These are phyloP conservation scores for Drosophila percnosoma DNA, from an alignment of 2,888 invertebrate genomes.

Conservation along the genomic window DNA sequence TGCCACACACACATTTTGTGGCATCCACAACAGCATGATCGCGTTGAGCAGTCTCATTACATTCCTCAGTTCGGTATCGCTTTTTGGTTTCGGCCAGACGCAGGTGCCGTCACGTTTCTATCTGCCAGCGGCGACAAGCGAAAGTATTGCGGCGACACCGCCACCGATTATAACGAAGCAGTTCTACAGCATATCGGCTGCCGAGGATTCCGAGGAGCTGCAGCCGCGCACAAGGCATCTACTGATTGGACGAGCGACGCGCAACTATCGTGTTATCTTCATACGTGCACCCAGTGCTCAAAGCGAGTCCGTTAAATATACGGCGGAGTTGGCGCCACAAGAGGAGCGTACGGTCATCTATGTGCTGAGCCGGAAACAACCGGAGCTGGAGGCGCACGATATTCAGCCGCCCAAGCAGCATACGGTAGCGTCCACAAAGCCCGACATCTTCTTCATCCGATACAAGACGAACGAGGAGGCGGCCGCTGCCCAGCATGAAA, in stretches of 20 bases:
- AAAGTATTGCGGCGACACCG: slow-evolving; percentile 21
- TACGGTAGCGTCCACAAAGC: slow-evolving; percentile 72
- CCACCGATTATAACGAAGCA: slow-evolving; percentile 82
- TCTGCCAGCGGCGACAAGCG: slow-evolving; percentile 46
- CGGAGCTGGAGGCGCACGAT: slow-evolving; percentile 76
- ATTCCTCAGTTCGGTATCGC: slow-evolving; percentile 1
- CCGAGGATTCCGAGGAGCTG: slow-evolving; percentile 79
- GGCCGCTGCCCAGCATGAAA: slow-evolving; percentile 81
- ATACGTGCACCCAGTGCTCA: slow-evolving; percentile 82
- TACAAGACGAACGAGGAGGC: slow-evolving; percentile 84
- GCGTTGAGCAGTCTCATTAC: slow-evolving; percentile 29
- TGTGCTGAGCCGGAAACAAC: slow-evolving; percentile 82
- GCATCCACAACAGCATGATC: slow-evolving; percentile 47
- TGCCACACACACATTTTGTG: slow-evolving; percentile 39
- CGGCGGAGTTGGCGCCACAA: slow-evolving; percentile 82
- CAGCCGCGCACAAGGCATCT: slow-evolving; percentile 70
- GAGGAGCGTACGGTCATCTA: slow-evolving; percentile 85
- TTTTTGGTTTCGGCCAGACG: background rate
- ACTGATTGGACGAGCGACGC: slow-evolving; percentile 80
- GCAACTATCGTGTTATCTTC: slow-evolving; percentile 84
- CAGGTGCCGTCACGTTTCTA: slow-evolving; percentile 50
- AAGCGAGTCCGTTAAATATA: slow-evolving; percentile 65
- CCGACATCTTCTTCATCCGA: slow-evolving; percentile 84
- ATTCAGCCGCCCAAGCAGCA: slow-evolving; percentile 77
- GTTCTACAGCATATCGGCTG: slow-evolving; percentile 83